These are phyloP conservation scores for Teleopsis dalmanni DNA, from an alignment of 1,140 invertebrate species.

Conservation along the genomic window DNA sequence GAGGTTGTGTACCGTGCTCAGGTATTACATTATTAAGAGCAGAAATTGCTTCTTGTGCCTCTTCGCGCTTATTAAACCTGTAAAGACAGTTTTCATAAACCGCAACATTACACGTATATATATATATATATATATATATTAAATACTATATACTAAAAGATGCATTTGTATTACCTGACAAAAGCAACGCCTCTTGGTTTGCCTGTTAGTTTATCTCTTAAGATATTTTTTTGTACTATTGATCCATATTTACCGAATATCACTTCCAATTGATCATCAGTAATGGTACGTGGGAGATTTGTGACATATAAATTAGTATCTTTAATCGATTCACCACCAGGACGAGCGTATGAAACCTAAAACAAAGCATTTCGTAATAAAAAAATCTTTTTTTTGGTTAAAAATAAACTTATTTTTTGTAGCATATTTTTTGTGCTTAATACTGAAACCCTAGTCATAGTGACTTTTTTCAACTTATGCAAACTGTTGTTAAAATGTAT, in stretches of 20 bases:
- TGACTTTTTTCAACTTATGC: no score
- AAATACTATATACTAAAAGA: constrained; percentile 7
- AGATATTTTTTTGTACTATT: constrained; percentile 84
- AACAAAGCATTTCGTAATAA: constrained; percentile 5
- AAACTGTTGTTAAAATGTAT: no score
- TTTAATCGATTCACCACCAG: constrained; percentile 86
- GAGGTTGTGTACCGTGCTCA: constrained; percentile 71
- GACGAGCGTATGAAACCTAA: constrained; percentile 83
- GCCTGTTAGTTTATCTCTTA: constrained; percentile 80
- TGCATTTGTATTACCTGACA: constrained; percentile 83
- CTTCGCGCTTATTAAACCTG: constrained; percentile 72
- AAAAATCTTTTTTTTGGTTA: not conserved
- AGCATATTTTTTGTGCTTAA: no score
- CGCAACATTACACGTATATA: not conserved
- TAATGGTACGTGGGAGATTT: constrained; percentile 79
- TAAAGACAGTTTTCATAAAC: not conserved
- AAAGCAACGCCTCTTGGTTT: constrained; percentile 82
- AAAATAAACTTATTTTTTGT: not conserved
- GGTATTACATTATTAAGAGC: constrained; percentile 77
- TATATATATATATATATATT: not conserved
- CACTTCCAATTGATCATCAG: constrained; percentile 71
- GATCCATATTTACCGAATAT: constrained; percentile 80
- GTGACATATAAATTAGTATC: constrained; percentile 92
- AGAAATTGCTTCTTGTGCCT: constrained; percentile 81
- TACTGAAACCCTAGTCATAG: no score